Evolutionary conservation across 2,888 invertebrate species (phyloP), one percentile per base, ranked within the genome.

Genomic region (Pseudococcus longispinus): DNA sequence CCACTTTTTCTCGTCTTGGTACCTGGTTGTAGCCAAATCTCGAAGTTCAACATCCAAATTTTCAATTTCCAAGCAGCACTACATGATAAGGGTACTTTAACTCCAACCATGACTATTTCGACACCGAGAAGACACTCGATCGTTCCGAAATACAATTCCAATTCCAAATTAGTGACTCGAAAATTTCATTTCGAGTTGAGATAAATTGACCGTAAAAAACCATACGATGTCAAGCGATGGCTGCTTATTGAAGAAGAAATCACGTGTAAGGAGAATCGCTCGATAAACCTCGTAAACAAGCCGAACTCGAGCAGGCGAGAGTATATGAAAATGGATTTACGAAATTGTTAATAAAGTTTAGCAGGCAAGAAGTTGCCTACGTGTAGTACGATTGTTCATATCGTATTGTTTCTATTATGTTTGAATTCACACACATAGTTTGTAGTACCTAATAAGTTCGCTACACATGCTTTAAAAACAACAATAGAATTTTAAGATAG

Each of bases 381-480:
- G 70, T 70, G 26, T 4, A 29, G 70, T 70, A 70, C 70, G 29
- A 70, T 70, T 70, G 70, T 70, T 70, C 70, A 29, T 29, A 29
- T 70, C 15, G 70, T 29, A 70, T 70, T 70, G 70, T 70, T 70
- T 29, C 70, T 70, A 70, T 70, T 70, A 70, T 70, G 18, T 70
- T 29, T 70, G 29, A 70, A 70, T 70, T 70, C 70, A 70, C 70
- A 70, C 70, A 29, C 70, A 29, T 70, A 70, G 70, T 70, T 70
- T 70, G 70, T 70, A 29, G 70, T 60, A 46, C 15, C 13, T 60
- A 70, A 70, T 70, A 70, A 70, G 29, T 70, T 70, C 70, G 70
- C 70, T 70, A 70, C 70, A 70, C 70, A 70, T 29, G 70, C 29
- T 70, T 65, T 70, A 70, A 70, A 70, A 70, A 70, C 70, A 70